Conservation (phyloP, 1,140 invertebrate genomes). For the Drosophila orena region DNA sequence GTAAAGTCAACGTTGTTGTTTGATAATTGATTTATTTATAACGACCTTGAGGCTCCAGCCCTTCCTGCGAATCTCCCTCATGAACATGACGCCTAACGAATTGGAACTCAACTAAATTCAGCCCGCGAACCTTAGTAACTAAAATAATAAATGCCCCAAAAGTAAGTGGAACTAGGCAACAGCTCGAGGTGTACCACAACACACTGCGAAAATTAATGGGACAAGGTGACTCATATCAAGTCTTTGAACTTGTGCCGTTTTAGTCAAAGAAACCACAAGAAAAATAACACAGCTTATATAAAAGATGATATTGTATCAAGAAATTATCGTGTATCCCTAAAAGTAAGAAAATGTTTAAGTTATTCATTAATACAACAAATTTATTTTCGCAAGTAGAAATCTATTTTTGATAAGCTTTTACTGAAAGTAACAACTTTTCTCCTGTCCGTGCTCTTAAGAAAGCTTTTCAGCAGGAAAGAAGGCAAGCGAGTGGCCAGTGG, state of each 20-base stretch:
- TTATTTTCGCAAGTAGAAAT: neutral
- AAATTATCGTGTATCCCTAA: no score
- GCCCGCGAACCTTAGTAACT: neutral
- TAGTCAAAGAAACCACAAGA: neutral
- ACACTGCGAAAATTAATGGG: slow-evolving; percentile 9
- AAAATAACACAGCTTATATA: no score
- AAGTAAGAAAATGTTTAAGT: no score
- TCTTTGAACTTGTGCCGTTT: neutral
- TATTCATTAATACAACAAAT: no score
- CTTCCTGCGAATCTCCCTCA: slow-evolving; percentile 50
- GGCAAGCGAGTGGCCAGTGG: slow-evolving; percentile 14
- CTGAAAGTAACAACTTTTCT: neutral
- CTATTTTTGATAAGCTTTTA: neutral
- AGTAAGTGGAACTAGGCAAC: slow-evolving; percentile 63
- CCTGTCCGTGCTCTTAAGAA: neutral
- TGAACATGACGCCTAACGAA: slow-evolving; percentile 66
- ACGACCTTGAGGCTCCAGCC: slow-evolving; percentile 60
- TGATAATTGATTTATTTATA: slow-evolving; percentile 36
- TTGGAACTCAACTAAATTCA: slow-evolving; percentile 62
- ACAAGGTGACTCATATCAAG: slow-evolving; percentile 15
- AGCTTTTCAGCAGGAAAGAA: neutral
- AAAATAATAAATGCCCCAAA: slow-evolving; percentile 6
- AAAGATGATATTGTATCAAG: no score
- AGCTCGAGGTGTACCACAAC: slow-evolving; percentile 51
- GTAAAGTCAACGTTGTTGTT: slow-evolving; percentile 13